phyloP scores from a whole-genome alignment of 2,888 invertebrate species.

The Eugnorisma glareosa region DNA sequence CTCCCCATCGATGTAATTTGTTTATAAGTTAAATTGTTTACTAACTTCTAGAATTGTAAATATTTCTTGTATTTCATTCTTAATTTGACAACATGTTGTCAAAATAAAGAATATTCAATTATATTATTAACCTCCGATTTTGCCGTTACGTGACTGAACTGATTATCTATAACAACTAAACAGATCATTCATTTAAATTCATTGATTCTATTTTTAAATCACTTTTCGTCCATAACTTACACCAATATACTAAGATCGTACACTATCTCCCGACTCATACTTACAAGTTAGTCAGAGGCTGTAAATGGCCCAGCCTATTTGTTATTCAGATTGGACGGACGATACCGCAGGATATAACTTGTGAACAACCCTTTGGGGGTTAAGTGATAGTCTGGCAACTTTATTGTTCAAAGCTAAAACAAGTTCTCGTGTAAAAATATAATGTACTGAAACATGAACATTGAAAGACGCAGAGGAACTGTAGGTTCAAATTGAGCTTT shows the following conservation, averaged over 20 bases:
- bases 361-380: slow-evolving; percentile 64
- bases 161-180: not conserved
- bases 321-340: slow-evolving; percentile 70
- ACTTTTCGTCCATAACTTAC: not conserved
- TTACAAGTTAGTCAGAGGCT: slow-evolving; percentile 48
- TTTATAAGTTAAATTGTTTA: too few relatives aligned
- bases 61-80: too few relatives aligned
- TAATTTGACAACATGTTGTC: too few relatives aligned
- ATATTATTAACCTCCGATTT: too few relatives aligned
- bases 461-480: not conserved
- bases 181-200: not conserved
- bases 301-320: slow-evolving; percentile 69
- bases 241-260: slow-evolving; percentile 22
- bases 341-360: slow-evolving; percentile 51
- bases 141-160: too few relatives aligned
- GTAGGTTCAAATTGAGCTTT: not conserved
- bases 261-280: slow-evolving; percentile 54
- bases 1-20: too few relatives aligned
- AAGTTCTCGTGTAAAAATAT: not conserved
- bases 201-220: not conserved
- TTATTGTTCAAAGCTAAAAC: slow-evolving; percentile 28
- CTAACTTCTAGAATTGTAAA: too few relatives aligned
- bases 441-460: too few relatives aligned
- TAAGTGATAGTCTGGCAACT: slow-evolving; percentile 52
- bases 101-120: too few relatives aligned